Conservation (phyloP, 2,888 invertebrate species). For the Drosophila paramelanica region DNA sequence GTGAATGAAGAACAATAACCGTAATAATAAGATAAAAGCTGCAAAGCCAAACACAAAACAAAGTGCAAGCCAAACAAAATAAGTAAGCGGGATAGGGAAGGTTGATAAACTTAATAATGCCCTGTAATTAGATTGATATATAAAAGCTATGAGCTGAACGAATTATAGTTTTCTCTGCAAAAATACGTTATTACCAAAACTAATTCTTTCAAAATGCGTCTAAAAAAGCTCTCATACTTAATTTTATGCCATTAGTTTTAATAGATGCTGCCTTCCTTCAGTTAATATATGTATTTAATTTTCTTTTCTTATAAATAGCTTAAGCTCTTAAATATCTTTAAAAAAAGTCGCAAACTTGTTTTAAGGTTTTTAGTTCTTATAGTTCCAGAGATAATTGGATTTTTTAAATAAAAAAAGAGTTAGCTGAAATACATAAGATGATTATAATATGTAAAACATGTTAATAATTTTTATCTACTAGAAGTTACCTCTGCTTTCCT, state of each 20-base stretch:
- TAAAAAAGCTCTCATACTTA: too few relatives aligned
- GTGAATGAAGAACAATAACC: conserved; percentile 41
- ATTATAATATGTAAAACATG: too few relatives aligned
- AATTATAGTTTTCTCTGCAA: too few relatives aligned
- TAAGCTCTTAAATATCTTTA: too few relatives aligned
- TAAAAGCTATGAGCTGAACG: too few relatives aligned
- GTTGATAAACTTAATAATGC: not conserved
- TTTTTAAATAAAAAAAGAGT: not conserved
- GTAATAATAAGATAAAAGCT: conserved; percentile 57
- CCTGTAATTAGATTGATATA: not conserved
- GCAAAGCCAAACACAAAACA: conserved; percentile 27
- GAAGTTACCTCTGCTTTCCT: too few relatives aligned
- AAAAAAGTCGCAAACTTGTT: not conserved
- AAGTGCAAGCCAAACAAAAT: conserved; percentile 27
- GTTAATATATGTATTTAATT: too few relatives aligned
- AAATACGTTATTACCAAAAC: too few relatives aligned
- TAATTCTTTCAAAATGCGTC: too few relatives aligned
- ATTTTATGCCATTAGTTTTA: not conserved
- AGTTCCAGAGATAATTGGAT: not conserved
- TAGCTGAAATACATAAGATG: not conserved
- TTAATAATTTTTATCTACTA: too few relatives aligned
- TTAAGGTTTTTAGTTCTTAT: not conserved
- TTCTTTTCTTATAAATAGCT: too few relatives aligned
- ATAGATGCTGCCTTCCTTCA: too few relatives aligned
- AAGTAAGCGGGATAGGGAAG: not conserved